Evolutionary conservation across 2,113 vertebrate genomes (phyloP), one percentile per base, ranked within the genome.

Genomic region (Alces alces): DNA sequence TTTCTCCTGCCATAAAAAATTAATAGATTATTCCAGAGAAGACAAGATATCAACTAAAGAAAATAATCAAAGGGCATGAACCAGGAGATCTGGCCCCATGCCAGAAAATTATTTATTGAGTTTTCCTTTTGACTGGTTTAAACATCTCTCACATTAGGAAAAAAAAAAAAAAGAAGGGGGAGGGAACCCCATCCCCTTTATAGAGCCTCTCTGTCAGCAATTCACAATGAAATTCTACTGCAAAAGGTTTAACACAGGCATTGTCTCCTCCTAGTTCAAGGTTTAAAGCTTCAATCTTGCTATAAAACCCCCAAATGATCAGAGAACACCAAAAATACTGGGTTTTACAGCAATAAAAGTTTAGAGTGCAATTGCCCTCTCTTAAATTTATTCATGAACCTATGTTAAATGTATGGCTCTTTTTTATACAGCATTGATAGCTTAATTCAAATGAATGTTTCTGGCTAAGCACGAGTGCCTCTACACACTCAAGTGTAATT

Each of bases 401-500:
- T 98, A 97, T 28, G 94, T 98, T 99, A 98, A 99, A 98, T 99
- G 98, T 99, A 99, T 98, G 97, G 98, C 96, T 98, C 98, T 98
- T 99, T 98, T 99, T 98, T 98, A 99, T 97, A 98, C 97, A 98
- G 99, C 98, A 85, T 99, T 99, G 99, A 99, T 98, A 98, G 98
- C 98, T 99, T 99, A 99, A 99, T 99, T 99, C 99, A 99, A 99
- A 99, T 99, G 98, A 99, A 99, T 99, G 99, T 99, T 99, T 99
- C 99, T 99, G 99, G 99, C 99, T 99, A 99, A 99, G 99, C 99
- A 99, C 98, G 99, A 99, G 99, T 99, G 99, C 99, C 98, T 99
- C 99, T 98, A 98, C 98, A 99, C 98, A 99, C 99, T 99, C 98
- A 99, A 99, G 99, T 99, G 99, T 99, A 99, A 99, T 99, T 99